A percentile compares a stretch with the other conserved stretches of the same genome.
Evolutionary conservation across 2,888 invertebrate genomes (phyloP).

Genomic region (Drosophila incognita): DNA sequence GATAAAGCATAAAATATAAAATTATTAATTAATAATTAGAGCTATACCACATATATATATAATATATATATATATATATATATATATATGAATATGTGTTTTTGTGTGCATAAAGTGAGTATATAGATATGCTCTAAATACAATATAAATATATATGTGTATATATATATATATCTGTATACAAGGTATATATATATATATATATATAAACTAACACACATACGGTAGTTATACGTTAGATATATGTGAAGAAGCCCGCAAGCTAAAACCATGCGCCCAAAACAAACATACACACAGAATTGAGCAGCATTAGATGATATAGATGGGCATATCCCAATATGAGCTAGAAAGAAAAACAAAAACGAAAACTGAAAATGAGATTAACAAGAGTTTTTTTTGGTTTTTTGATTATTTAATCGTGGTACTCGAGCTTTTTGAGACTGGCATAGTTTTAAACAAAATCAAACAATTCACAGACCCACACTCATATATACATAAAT

Average conservation of each 20-base stretch:
- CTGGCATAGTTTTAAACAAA: constrained; percentile 85
- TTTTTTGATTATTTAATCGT: constrained; percentile 53
- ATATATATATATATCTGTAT: constrained; percentile 4
- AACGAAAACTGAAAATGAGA: constrained; percentile 1
- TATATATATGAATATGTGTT: constrained; percentile 9
- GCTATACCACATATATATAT: constrained; percentile 15
- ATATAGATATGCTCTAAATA: constrained; percentile 1
- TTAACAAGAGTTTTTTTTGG: constrained; percentile 38
- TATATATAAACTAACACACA: constrained; percentile 4
- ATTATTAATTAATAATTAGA: constrained; percentile 26
- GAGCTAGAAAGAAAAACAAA: constrained; percentile 6
- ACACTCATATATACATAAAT: constrained; percentile 17
- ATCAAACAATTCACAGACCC: constrained; percentile 26
- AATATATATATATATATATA: neutral
- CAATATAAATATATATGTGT: neutral
- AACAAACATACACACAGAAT: constrained; percentile 15
- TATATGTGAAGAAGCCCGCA: constrained; percentile 21
- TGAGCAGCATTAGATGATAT: constrained; percentile 13
- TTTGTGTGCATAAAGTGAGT: constrained; percentile 12
- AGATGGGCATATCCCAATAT: constrained; percentile 9
- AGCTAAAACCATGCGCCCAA: constrained; percentile 28
- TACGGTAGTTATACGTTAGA: constrained; percentile 27
- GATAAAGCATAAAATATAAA: constrained; percentile 19
- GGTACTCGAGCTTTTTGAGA: constrained; percentile 86
- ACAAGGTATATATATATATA: constrained; percentile 6